Conservation (phyloP, 1,140 invertebrate species). For the Monochamus saltuarius region DNA sequence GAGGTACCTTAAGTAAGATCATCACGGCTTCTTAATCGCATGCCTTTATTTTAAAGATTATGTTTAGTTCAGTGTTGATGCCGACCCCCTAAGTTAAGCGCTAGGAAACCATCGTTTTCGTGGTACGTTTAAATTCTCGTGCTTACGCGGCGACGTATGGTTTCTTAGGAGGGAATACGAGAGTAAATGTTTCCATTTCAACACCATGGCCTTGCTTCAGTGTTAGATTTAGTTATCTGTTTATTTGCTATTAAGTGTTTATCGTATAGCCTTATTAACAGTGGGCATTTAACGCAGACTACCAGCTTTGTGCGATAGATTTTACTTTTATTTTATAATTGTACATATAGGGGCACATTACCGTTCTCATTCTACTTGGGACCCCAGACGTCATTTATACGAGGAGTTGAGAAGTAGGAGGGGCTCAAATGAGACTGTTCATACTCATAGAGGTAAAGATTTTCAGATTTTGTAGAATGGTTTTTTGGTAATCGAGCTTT, state of each 20-base stretch:
- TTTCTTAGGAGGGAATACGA: too few species aligned
- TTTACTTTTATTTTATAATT: conserved; percentile 35
- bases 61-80: background rate
- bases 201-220: conserved; percentile 3
- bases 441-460: conserved; percentile 58
- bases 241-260: conserved; percentile 8
- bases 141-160: too few species aligned
- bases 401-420: conserved; percentile 72
- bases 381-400: conserved; percentile 82
- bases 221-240: conserved; percentile 8
- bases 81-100: background rate
- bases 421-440: conserved; percentile 62
- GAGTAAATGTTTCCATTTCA: too few species aligned
- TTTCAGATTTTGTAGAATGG: conserved; percentile 25
- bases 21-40: conserved; percentile 44
- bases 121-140: too few species aligned
- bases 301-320: conserved; percentile 10
- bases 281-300: conserved; percentile 2
- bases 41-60: conserved; percentile 13
- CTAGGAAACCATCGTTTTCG: too few species aligned
- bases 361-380: conserved; percentile 78
- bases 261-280: conserved; percentile 12
- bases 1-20: conserved; percentile 86
- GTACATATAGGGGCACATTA: conserved; percentile 51
- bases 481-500: conserved; percentile 12